Percentiles rank a stretch among this genome's conserved stretches.
phyloP scores from a whole-genome alignment of 2,888 invertebrate species.

The Acleris cristana region DNA sequence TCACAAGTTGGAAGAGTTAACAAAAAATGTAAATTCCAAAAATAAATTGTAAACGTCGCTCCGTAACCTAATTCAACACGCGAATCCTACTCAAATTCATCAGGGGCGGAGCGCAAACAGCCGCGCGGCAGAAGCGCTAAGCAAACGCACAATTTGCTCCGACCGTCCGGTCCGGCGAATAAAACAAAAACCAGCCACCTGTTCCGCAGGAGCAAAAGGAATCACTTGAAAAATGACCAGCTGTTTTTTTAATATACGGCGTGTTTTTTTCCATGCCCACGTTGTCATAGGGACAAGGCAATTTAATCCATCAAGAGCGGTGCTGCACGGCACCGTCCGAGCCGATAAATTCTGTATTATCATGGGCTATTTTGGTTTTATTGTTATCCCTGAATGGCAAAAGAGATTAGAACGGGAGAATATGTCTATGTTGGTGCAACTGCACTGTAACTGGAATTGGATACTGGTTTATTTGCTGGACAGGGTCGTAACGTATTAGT shows the following conservation, averaged over 20 bases:
- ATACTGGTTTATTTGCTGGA: slow-evolving; percentile 6
- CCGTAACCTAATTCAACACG: slow-evolving; percentile 73
- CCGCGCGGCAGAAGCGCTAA: slow-evolving; percentile 55
- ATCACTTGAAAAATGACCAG: slow-evolving; percentile 83
- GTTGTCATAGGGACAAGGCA: slow-evolving; percentile 84
- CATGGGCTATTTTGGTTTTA: slow-evolving; percentile 77
- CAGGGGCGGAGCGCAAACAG: slow-evolving; percentile 70
- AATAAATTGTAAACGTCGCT: slow-evolving; percentile 41
- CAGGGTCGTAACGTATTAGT: background rate
- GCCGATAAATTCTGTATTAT: slow-evolving; percentile 81
- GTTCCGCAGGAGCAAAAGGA: slow-evolving; percentile 79
- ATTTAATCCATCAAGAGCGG: slow-evolving; percentile 82
- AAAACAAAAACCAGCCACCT: slow-evolving; percentile 66
- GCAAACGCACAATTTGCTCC: slow-evolving; percentile 67
- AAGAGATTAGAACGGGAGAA: slow-evolving; percentile 61
- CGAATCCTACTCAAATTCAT: slow-evolving; percentile 70
- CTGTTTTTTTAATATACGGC: slow-evolving; percentile 79
- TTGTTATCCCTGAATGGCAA: slow-evolving; percentile 65
- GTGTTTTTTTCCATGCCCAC: slow-evolving; percentile 81
- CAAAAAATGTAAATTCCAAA: slow-evolving; percentile 37
- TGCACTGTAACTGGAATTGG: slow-evolving; percentile 9
- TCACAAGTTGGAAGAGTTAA: slow-evolving; percentile 25
- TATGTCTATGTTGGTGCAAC: slow-evolving; percentile 26
- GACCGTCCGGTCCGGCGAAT: slow-evolving; percentile 46
- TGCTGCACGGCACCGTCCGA: slow-evolving; percentile 68